These are phyloP conservation scores for Neotragus moschatus DNA, from an alignment of 2,113 vertebrate genomes.

Conservation along the genomic window DNA sequence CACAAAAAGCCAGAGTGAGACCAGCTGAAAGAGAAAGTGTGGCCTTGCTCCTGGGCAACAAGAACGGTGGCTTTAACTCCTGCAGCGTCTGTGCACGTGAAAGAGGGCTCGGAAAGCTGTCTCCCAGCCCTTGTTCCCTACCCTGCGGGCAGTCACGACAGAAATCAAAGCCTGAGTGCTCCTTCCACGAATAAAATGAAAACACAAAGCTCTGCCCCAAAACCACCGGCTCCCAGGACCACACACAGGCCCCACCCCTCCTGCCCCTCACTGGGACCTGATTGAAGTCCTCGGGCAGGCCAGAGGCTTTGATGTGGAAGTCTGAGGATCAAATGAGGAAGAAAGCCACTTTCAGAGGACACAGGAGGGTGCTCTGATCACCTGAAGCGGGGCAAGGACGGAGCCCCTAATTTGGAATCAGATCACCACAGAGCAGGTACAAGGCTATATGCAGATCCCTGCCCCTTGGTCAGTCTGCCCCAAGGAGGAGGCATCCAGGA, in stretches of 20 bases:
- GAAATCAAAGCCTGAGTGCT: background rate
- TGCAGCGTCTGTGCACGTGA: background rate
- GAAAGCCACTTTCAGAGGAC: background rate
- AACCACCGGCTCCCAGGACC: accelerated
- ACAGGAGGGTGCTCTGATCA: background rate
- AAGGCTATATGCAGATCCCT: background rate
- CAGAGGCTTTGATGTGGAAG: background rate
- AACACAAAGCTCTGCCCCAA: background rate
- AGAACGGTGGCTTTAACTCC: background rate
- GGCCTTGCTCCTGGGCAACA: background rate
- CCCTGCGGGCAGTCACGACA: background rate
- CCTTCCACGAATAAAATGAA: background rate
- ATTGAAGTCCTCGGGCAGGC: background rate
- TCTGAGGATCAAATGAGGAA: background rate
- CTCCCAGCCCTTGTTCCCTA: background rate
- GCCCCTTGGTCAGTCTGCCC: too few relatives aligned
- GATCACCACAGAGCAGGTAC: background rate
- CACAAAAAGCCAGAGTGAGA: slow-evolving; percentile 41
- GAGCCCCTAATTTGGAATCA: background rate
- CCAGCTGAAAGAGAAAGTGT: background rate
- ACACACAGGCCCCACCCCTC: background rate
- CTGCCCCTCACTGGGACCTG: background rate
- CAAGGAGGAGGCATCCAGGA: background rate
- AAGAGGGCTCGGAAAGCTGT: accelerated
- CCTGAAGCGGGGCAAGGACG: background rate